A percentile compares a stretch with the other conserved stretches of the same genome.
These are phyloP conservation scores for Agrochola circellaris DNA, from an alignment of 2,888 invertebrate species.

Conservation along the genomic window DNA sequence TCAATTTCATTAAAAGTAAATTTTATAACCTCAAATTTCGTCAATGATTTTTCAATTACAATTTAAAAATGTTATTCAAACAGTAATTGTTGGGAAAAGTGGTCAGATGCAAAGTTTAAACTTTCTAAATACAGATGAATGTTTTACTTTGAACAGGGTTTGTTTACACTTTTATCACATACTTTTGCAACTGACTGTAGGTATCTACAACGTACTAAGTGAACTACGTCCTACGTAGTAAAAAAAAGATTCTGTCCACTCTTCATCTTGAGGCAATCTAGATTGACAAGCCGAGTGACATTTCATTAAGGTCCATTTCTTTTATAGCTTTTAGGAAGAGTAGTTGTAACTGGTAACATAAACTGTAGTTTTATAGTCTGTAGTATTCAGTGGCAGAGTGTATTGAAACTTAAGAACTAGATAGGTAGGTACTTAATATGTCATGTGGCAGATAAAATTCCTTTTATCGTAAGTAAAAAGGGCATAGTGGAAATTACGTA, in stretches of 20 bases:
- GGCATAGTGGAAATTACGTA: not conserved
- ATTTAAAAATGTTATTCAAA: not conserved
- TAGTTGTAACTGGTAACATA: slow-evolving; percentile 7
- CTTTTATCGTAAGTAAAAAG: not conserved
- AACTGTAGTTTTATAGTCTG: slow-evolving; percentile 1
- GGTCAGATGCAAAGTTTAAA: not conserved
- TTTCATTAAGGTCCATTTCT: slow-evolving; percentile 32
- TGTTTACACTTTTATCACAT: not conserved
- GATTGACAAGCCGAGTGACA: slow-evolving; percentile 17
- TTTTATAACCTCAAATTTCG: not conserved
- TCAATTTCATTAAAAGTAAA: not conserved
- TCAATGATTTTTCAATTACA: not conserved
- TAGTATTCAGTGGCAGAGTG: not conserved
- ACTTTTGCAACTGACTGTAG: not conserved
- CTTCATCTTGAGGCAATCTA: slow-evolving; percentile 3
- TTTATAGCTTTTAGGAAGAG: not conserved
- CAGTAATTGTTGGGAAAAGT: not conserved
- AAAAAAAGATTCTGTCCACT: not conserved
- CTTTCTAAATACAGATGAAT: not conserved
- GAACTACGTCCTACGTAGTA: not conserved
- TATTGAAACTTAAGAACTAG: not conserved
- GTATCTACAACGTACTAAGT: not conserved
- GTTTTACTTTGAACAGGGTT: not conserved
- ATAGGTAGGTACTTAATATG: not conserved
- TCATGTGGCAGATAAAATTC: not conserved